Base-by-base conservation (phyloP, 2,113 vertebrate species). In the Onychostruthus taczanowskii region DNA sequence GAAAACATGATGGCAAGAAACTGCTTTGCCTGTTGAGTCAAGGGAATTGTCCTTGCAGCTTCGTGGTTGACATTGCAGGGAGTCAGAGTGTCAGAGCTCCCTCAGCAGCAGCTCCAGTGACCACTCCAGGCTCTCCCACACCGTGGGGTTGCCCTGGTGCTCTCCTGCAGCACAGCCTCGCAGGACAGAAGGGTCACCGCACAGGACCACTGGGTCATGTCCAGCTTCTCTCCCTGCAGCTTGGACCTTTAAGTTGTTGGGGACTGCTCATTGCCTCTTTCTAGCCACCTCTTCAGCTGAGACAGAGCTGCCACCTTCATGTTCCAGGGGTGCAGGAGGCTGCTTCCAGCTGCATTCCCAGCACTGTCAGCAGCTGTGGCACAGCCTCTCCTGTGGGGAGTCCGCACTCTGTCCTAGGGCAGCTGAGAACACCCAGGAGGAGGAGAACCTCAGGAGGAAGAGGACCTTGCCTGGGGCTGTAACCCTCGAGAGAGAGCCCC, bases 31-130 rank as follows among this genome's bases (percentile, higher is more conserved):
- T 72, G 31, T 49, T 52, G 37, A 75, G 18, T 17, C 23, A 46
- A 55, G 27, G 14, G 16, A 81, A 68, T 43, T 43, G 23, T 44
- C 37, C 55, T 61, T 55, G 26, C 22, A 81, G 31, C 30, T 62
- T 43, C 4, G 3, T 26, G 43, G 26, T 63, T 84, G 16, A 3
- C 18, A 31, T 46, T 39, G 6, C 59, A 0, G 0, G 1, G 37
- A 10, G 26, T 41, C 84, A 93, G 55, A 74, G 27, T 46, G 26
- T 41, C 84, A 93, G 55, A 74, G 27, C 46, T 62, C 17, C 28
- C 75, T 70, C 28, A 61, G 61, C 53, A 81, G 69, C 33, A 64
- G 44, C 44, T 84, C 31, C 44, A 55, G 33, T 26, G 44, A n/a
- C 41, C 33, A 41, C 30, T 33, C n/a, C 19, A 64, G 18, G 39